Percentiles rank a stretch among this genome's conserved stretches.
phyloP scores from a whole-genome alignment of 2,888 invertebrate genomes.

The Mylabris sibirica region DNA sequence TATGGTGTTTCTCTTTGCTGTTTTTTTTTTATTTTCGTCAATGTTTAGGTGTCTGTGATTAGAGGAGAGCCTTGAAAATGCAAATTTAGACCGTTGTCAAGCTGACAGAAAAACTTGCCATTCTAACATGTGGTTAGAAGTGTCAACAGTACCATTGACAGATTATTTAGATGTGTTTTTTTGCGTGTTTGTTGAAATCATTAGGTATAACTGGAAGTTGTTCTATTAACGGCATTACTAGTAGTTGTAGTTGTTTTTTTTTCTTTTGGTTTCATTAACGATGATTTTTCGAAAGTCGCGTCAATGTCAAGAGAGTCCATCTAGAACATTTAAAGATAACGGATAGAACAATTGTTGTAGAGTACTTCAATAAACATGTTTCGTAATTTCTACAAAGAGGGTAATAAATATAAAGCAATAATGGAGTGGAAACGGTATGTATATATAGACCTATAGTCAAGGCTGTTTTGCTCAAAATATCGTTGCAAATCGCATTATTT shows the following conservation, averaged over 20 bases:
- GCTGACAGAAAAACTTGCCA: neutral
- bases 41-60: neutral
- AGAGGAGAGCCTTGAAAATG: slow-evolving; percentile 3
- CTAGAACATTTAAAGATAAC: neutral
- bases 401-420: neutral
- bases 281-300: neutral
- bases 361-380: neutral
- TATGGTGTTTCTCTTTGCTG: neutral
- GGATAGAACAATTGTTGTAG: neutral
- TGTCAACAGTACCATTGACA: neutral
- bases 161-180: neutral
- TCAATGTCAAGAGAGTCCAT: neutral
- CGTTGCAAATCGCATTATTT: neutral
- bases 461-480: neutral
- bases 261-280: neutral
- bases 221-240: slow-evolving; percentile 1
- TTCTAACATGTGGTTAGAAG: slow-evolving; percentile 5
- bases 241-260: neutral
- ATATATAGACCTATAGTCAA: neutral
- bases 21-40: too few relatives aligned
- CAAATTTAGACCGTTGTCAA: slow-evolving; percentile 5
- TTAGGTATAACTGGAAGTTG: neutral
- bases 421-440: neutral
- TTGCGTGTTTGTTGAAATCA: neutral
- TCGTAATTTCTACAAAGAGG: neutral